Evolutionary conservation across 2,797 vertebrate species (phyloP), one percentile per base, ranked within the genome.

Genomic region (Macropus fuliginosus): DNA sequence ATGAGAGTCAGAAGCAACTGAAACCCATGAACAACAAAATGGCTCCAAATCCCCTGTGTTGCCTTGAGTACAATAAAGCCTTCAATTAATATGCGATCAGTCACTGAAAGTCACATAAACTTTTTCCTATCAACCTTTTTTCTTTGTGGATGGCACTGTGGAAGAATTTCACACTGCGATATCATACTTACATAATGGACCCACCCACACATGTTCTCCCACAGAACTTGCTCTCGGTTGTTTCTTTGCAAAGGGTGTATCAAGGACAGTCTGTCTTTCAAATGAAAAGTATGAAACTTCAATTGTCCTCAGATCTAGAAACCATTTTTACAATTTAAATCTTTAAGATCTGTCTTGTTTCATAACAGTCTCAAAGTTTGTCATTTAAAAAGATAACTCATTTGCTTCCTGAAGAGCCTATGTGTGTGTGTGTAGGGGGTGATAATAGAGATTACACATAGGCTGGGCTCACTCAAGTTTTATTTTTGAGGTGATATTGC

Each of bases 391-490:
- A 96, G n/a, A 95, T 24, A 57, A 97, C 94, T 96, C 12, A 62
- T 97, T 91, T 95, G 57, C 11, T 95, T 11, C 62, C 5, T 52
- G 8, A 95, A 96, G 40, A 66, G 91, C 95, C 89, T 97, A 87
- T 52, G 55, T 52, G 6, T 52, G 52, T 8, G 52, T 52, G 52
- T 52, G 52, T 5, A 46, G 46, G 90, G 94, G 94, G 56, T 95
- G 95, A 97, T 97, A 97, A 95, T 10, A n/a, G 90, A 94, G 97
- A 96, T 92, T 92, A 5, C 31, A 87, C 55, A 87, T 87, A 24
- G 40, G 40, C 10, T 50, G 74, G 74, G 40, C 56, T 95, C 95
- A 94, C 24, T 97, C 87, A n/a, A 93, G 0, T 6, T 95, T 31
- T 93, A 92, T 52, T 10, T 96, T 93, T 81, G 54, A 34, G 9